Percentiles rank a stretch among this genome's conserved stretches.
Evolutionary conservation across 2,113 vertebrate genomes (phyloP).

Genomic region (Jaculus jaculus): DNA sequence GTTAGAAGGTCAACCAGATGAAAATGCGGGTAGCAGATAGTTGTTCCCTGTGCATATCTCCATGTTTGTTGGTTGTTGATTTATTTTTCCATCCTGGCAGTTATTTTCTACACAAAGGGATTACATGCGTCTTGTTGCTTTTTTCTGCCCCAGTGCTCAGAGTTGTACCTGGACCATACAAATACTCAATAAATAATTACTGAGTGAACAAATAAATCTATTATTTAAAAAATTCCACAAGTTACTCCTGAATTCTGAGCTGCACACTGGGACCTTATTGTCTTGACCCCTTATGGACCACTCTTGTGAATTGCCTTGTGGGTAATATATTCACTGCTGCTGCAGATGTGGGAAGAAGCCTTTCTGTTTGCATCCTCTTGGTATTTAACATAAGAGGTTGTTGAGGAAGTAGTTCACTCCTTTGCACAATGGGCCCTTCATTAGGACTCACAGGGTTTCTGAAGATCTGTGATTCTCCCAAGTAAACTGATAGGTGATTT

Average conservation of each 20-base stretch:
- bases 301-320: neutral
- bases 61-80: neutral
- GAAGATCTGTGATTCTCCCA: neutral
- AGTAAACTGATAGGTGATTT: neutral
- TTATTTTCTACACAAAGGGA: neutral
- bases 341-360: neutral
- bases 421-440: neutral
- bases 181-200: slow-evolving; percentile 17
- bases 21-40: neutral
- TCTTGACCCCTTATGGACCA: neutral
- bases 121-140: slow-evolving; percentile 34
- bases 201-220: neutral
- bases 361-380: neutral
- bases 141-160: neutral
- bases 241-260: neutral
- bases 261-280: neutral
- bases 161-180: neutral
- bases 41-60: neutral
- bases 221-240: neutral
- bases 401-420: neutral
- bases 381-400: neutral
- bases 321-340: neutral
- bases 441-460: neutral
- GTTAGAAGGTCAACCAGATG: neutral
- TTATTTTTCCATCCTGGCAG: neutral